Evolutionary conservation across 2,113 vertebrate species (phyloP).

Genomic region (Morone chrysops): DNA sequence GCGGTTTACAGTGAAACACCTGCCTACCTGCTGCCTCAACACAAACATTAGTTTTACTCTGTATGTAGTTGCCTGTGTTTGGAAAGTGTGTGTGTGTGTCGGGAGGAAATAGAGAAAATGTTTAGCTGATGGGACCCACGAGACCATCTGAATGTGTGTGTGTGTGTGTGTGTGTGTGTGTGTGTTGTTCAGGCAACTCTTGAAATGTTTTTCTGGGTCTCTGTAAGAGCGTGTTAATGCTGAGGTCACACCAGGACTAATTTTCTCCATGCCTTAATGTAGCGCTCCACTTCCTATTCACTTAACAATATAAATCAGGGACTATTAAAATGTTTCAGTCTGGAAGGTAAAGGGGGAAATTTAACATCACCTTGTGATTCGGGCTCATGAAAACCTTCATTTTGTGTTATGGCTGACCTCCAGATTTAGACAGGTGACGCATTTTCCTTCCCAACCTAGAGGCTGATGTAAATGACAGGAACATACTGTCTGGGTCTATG

Average conservation of each 20-base stretch:
- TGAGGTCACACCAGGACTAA: constrained; percentile 66
- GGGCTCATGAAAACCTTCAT: constrained; percentile 16
- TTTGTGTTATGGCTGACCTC: constrained; percentile 18
- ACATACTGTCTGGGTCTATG: constrained; percentile 10
- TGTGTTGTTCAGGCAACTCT: constrained; percentile 28
- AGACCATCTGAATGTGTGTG: constrained; percentile 37
- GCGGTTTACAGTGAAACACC: constrained; percentile 67
- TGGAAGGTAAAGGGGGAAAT: constrained; percentile 43
- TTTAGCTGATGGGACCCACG: constrained; percentile 41
- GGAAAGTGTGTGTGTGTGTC: constrained; percentile 16
- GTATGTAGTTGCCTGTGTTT: constrained; percentile 62
- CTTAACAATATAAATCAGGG: constrained; percentile 58
- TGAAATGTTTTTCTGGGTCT: constrained; percentile 30
- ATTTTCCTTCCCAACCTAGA: constrained; percentile 14
- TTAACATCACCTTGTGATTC: constrained; percentile 33
- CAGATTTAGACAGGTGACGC: constrained; percentile 29
- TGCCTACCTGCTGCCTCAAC: constrained; percentile 64
- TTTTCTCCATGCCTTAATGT: constrained; percentile 58
- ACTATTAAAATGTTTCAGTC: constrained; percentile 45
- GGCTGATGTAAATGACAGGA: constrained; percentile 36
- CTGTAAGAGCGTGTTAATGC: constrained; percentile 29
- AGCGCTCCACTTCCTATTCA: constrained; percentile 22
- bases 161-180: not conserved
- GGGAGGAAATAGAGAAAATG: constrained; percentile 18
- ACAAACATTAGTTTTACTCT: constrained; percentile 73